Percentiles rank a stretch among this genome's conserved stretches.
Conservation (phyloP, 1,140 invertebrate species). For the Ips typographus region DNA sequence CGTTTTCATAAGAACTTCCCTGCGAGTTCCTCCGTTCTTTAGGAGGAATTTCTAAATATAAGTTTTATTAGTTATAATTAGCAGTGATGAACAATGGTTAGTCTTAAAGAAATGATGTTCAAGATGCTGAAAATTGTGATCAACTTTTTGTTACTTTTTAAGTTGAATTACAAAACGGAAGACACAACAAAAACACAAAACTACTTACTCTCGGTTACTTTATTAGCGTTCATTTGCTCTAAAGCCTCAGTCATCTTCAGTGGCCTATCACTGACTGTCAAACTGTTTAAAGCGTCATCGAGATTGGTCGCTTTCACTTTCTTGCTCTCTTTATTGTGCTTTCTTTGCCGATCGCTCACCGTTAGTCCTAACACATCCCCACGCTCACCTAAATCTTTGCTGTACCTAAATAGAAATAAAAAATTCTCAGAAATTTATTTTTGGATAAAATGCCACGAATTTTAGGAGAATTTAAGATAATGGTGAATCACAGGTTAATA, state of each 20-base stretch:
- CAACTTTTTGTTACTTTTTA: no score
- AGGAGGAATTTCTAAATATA: not conserved
- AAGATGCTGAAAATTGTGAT: no score
- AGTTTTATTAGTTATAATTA: no score
- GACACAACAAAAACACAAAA: not conserved
- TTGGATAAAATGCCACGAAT: no score
- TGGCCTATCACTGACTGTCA: conserved; percentile 53
- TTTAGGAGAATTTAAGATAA: no score
- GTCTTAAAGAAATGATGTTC: no score
- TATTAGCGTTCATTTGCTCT: conserved; percentile 55
- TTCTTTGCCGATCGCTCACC: conserved; percentile 37
- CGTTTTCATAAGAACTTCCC: conserved; percentile 45
- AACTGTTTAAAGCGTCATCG: conserved; percentile 55
- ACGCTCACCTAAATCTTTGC: conserved; percentile 65
- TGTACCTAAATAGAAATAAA: conserved; percentile 52
- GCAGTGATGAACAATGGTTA: no score
- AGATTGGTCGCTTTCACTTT: conserved; percentile 56
- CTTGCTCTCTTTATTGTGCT: conserved; percentile 52
- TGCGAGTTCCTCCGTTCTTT: conserved; percentile 37
- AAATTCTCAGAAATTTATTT: not conserved
- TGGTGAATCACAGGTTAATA: no score
- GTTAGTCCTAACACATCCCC: conserved; percentile 60
- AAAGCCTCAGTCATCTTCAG: conserved; percentile 59
- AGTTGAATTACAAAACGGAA: not conserved
- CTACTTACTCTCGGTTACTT: conserved; percentile 19